Evolutionary conservation across 2,888 invertebrate genomes (phyloP), one percentile per base, ranked within the genome.

Genomic region (Heliconius erato): DNA sequence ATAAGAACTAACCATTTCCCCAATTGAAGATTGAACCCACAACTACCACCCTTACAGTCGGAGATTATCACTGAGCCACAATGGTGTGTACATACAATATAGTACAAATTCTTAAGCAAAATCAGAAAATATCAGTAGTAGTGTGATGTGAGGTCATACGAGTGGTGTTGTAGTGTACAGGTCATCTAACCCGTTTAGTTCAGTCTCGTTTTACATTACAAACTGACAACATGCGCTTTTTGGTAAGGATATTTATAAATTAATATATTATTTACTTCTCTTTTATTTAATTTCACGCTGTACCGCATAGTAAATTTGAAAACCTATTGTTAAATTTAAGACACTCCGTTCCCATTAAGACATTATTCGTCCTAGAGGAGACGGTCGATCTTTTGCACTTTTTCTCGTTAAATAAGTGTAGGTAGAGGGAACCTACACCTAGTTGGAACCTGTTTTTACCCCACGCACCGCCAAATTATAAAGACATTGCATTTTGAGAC

Each of bases 231-330:
- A 81, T 81, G 81, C 77, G 71, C 40, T 44, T 54, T 54, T 19
- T 71, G 81, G 81, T 81, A 28, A 69, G 81, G 1, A n/a, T 69
- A 59, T 78, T 44, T 77, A 35, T 77, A 65, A n/a, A 44, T 44
- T 28, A 74, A n/a, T n/a, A 63, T 63, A n/a, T 3, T 12, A n/a
- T n/a, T n/a, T 63, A 63, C 63, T n/a, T 63, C 3, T 54, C 23
- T 54, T 54, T 23, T 54, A 2, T 23, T 23, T 54, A 54, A 9
- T 7, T 54, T 7, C 7, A 23, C 54, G 19, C 59, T 59, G 0
- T n/a, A n/a, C 16, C 19, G 11, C 9, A 59, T 6, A 59, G 59
- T 9, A 9, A 59, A 59, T 0, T 19, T 59, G 59, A 9, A 19
- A 59, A 9, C 3, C 59, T 59, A 59, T 9, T 59, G 23, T 59